Evolutionary conservation across 2,888 invertebrate genomes (phyloP).

Genomic region (Caradrina kadenii): DNA sequence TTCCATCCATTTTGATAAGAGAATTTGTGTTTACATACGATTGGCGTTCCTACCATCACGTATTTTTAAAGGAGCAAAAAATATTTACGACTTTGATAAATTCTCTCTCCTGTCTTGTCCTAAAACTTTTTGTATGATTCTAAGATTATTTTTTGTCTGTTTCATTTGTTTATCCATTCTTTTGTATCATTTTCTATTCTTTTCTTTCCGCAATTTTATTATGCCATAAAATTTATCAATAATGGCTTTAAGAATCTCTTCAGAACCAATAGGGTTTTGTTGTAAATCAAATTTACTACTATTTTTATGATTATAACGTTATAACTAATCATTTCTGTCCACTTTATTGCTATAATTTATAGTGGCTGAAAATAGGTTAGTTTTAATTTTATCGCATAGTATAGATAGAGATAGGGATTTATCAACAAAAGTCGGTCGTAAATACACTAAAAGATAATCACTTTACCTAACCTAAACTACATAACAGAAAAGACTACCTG

Average conservation of each 20-base stretch:
- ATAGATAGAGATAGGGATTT: constrained; percentile 13
- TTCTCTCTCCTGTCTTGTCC: neutral
- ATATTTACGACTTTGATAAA: constrained; percentile 21
- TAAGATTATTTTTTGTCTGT: constrained; percentile 6
- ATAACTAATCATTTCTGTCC: constrained; percentile 36
- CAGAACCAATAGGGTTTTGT: constrained; percentile 39
- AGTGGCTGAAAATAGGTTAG: constrained; percentile 27
- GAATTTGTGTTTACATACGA: constrained; percentile 38
- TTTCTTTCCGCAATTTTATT: constrained; percentile 39
- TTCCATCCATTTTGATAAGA: constrained; percentile 62
- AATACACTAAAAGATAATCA: no score
- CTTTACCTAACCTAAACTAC: no score
- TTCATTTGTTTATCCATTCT: constrained; percentile 28
- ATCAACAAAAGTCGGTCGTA: neutral
- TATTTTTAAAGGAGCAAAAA: constrained; percentile 41
- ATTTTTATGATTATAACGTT: constrained; percentile 47
- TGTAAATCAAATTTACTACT: constrained; percentile 55
- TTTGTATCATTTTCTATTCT: constrained; percentile 32
- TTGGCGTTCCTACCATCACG: constrained; percentile 23
- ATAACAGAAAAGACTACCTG: no score
- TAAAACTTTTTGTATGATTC: constrained; percentile 4
- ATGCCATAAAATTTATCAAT: constrained; percentile 48
- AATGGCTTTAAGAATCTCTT: constrained; percentile 21
- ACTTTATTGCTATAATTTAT: constrained; percentile 44
- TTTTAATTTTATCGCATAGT: neutral